Percentiles rank a stretch among this genome's conserved stretches.
These are phyloP conservation scores for Onthophagus taurus DNA, from an alignment of 1,140 invertebrate genomes.

Conservation along the genomic window DNA sequence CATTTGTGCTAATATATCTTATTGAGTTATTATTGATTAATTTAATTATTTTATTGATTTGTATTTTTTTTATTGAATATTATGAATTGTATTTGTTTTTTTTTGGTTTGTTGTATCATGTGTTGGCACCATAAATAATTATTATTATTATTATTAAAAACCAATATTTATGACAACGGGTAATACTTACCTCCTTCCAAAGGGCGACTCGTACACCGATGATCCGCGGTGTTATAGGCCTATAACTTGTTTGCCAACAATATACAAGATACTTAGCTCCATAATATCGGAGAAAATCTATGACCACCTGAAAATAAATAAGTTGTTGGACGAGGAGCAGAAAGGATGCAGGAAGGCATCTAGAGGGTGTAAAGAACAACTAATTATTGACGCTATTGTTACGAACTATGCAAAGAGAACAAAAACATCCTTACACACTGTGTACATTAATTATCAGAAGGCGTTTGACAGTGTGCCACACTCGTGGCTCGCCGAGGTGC, in stretches of 20 bases:
- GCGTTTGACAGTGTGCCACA: conserved; percentile 15
- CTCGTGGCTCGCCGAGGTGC: conserved; percentile 7
- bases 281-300: conserved; percentile 18
- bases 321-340: conserved; percentile 19
- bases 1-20: too few relatives aligned
- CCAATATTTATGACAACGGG: conserved; percentile 17
- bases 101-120: too few relatives aligned
- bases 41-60: too few relatives aligned
- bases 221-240: conserved; percentile 23
- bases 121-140: too few relatives aligned
- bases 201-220: conserved; percentile 15
- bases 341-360: conserved; percentile 20
- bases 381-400: conserved; percentile 19
- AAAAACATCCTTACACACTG: neutral
- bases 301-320: conserved; percentile 15
- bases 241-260: conserved; percentile 23
- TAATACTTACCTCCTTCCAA: conserved; percentile 21
- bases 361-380: conserved; percentile 23
- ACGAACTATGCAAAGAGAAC: conserved; percentile 6
- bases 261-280: conserved; percentile 22
- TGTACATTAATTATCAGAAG: conserved; percentile 12
- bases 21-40: too few relatives aligned
- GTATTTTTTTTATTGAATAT: too few relatives aligned
- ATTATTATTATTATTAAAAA: too few relatives aligned
- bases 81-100: too few relatives aligned